Evolutionary conservation across 1,140 invertebrate genomes (phyloP), one percentile per base, ranked within the genome.

Genomic region (Procambarus clarkii): DNA sequence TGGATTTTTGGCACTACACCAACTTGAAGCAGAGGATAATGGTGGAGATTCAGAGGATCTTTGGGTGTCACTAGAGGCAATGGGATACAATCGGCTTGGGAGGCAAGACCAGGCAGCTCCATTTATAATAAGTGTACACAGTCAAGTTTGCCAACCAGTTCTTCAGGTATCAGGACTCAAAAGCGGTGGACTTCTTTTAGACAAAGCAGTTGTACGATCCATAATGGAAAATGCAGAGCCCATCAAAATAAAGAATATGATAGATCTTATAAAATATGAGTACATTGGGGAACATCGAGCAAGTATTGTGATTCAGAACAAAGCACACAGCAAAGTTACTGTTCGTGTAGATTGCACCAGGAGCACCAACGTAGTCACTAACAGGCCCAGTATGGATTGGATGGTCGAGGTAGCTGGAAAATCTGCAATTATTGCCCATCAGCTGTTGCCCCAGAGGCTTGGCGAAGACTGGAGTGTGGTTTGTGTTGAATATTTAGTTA

Each of bases 11-110:
- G 92, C 94, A 50, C 91, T 95, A 78, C 94, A 95, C 92, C 94
- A 94, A 79, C 94, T 95, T 93, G 95, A 95, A 86, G 95, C 94
- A 44, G 94, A 95, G 44, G 95, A 95, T 93, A 94, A 94, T 92
- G 93, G 94, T 21, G 94, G 94, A 9, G 94, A 95, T 81, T 93
- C 93, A 11, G 94, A 94, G 44, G 95, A 95, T 81, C 88, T 95
- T 46, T 95, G 95, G 95, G 93, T 95, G 13, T 94, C 95, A 0
- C 86, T 95, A 50, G 93, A 93, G 45, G 94, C 93, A 64, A 94
- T 95, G 94, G 95, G 95, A 15, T 95, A 93, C 93, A 95, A 95
- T 92, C 94, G 94, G 87, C 91, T 88, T 13, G 93, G 95, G 15
- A 92, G 93, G 3, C 93, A 95, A 88, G 94, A 94, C 91, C 94